Percentiles rank a stretch among this genome's conserved stretches.
phyloP scores from a whole-genome alignment of 2,797 vertebrate species.

The Neostethus bicornis region DNA sequence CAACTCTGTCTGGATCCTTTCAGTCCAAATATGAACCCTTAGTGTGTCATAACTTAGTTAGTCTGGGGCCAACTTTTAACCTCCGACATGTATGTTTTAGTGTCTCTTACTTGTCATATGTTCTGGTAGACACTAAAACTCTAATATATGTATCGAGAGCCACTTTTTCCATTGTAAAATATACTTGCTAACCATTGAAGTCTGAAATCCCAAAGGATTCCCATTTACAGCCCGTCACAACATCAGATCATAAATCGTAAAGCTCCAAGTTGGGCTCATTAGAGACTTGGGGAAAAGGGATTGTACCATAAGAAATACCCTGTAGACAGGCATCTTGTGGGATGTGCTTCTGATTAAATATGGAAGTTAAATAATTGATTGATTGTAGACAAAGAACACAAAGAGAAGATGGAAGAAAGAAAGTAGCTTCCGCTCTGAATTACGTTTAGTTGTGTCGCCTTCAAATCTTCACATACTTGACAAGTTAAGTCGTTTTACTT shows the following conservation, averaged over 20 bases:
- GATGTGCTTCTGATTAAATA: conserved; percentile 34
- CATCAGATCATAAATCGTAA: conserved; percentile 54
- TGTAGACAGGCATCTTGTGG: conserved; percentile 11
- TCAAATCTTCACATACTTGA: neutral
- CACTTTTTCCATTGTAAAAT: no score
- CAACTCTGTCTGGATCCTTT: neutral
- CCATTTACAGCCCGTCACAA: conserved; percentile 28
- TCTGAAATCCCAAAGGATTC: conserved; percentile 37
- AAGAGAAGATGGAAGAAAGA: neutral
- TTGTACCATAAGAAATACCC: conserved; percentile 32
- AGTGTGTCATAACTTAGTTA: neutral
- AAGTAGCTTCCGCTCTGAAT: neutral
- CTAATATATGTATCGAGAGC: no score
- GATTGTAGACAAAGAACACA: conserved; percentile 9
- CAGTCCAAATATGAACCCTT: conserved; percentile 14
- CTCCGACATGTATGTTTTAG: neutral
- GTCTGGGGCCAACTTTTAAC: neutral
- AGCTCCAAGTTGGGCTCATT: conserved; percentile 31
- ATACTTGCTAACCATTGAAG: conserved; percentile 11
- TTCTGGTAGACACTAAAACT: neutral
- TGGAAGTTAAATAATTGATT: conserved; percentile 34
- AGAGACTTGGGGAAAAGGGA: conserved; percentile 37
- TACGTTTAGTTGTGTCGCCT: neutral
- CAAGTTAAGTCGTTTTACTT: neutral
- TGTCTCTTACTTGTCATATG: neutral